Evolutionary conservation across 2,113 vertebrate species (phyloP), one percentile per base, ranked within the genome.

Genomic region (Mungos mungo): DNA sequence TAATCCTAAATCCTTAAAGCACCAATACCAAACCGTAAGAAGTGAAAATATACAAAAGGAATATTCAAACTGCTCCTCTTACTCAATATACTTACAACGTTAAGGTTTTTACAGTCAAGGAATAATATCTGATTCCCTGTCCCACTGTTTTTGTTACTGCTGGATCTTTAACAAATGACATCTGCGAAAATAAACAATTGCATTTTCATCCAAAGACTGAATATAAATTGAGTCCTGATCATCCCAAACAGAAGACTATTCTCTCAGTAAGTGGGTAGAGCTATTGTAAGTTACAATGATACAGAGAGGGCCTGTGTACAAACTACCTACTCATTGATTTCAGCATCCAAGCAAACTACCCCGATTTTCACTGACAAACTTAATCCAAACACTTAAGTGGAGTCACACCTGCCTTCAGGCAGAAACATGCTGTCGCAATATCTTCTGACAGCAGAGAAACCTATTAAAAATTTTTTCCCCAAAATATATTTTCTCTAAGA

Each of bases 121-220:
- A 96, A 93, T 65, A 94, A 81, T 89, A 94, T 74, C 89, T 88
- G 74, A 86, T 95, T 92, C 71, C 11, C 71, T 88, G 13, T 33
- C 93, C 50, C 31, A 33, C 18, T 91, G 69, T 83, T 76, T 63
- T 90, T 94, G 79, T 92, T 21, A 91, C 14, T 71, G 69, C 50
- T 95, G 41, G 57, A 95, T 83, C 94, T 93, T 96, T 95, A 95
- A 85, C 82, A 93, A 96, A 89, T 2, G 57, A 93, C 96, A 96
- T 96, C 97, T 97, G 85, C 11, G 57, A 96, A 84, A 98, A 95
- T 85, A 92, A 98, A 98, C 98, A 98, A 97, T 95, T 66, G 35
- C 47, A 97, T 97, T 96, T 97, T 97, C 74, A 98, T 69, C 72
- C 69, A 69, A 88, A 97, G 84, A 90, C 88, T 96, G 97, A 98